These are phyloP conservation scores for Pseudochaenichthys georgianus DNA, from an alignment of 2,797 vertebrate species.

Conservation along the genomic window DNA sequence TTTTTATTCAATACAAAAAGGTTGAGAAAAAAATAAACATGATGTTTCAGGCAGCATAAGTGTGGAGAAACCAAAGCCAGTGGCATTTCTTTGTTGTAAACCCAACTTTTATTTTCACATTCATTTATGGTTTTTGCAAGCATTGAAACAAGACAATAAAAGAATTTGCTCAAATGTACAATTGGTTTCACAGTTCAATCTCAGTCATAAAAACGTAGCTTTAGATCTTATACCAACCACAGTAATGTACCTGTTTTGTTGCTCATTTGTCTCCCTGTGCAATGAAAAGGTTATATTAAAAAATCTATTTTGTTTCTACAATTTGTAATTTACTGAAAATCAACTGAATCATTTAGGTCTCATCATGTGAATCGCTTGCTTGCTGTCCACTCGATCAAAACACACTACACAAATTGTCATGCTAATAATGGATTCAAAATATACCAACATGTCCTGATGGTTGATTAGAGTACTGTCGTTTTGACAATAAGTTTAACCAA, in stretches of 20 bases:
- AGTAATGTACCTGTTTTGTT: constrained; percentile 23
- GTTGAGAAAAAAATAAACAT: constrained; percentile 72
- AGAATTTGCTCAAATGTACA: constrained; percentile 82
- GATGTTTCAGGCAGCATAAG: constrained; percentile 88
- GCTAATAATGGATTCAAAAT: constrained; percentile 68
- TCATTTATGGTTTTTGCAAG: constrained; percentile 83
- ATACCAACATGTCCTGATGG: constrained; percentile 71
- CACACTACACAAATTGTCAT: constrained; percentile 44
- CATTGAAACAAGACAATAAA: constrained; percentile 85
- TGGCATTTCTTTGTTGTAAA: constrained; percentile 85
- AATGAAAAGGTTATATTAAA: constrained; percentile 13
- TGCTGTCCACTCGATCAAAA: constrained; percentile 42
- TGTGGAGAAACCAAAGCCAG: constrained; percentile 88
- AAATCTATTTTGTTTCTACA: background rate
- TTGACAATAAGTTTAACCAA: constrained; percentile 92
- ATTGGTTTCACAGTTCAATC: constrained; percentile 80
- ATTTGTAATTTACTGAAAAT: constrained; percentile 19
- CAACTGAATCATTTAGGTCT: constrained; percentile 17
- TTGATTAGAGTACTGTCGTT: constrained; percentile 83
- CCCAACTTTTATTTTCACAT: constrained; percentile 82
- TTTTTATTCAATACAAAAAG: constrained; percentile 78
- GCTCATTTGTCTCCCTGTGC: constrained; percentile 45
- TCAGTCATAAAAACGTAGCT: constrained; percentile 46
- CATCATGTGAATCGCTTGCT: constrained; percentile 22
- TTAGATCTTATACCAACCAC: constrained; percentile 21